These are phyloP conservation scores for Accipiter cooperii DNA, from an alignment of 2,113 vertebrate genomes.

Conservation along the genomic window DNA sequence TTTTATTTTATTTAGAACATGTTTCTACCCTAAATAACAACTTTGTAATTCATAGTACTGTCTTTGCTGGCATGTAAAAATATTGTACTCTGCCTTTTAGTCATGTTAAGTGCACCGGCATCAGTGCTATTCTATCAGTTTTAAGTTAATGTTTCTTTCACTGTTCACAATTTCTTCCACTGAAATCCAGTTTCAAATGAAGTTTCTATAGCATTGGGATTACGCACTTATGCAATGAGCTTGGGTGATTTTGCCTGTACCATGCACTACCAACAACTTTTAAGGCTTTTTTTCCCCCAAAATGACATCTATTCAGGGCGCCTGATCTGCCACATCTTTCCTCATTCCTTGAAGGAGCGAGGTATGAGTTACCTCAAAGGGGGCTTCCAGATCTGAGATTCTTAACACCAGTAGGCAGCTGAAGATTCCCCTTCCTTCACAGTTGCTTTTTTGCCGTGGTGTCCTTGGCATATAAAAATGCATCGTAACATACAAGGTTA, in stretches of 20 bases:
- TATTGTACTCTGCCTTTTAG: not conserved
- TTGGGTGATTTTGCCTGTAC: not conserved
- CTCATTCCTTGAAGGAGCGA: not conserved
- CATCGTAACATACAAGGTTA: not conserved
- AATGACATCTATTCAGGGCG: not conserved
- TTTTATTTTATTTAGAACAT: not conserved
- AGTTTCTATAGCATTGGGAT: not conserved
- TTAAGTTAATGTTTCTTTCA: not conserved
- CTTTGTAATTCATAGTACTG: not conserved
- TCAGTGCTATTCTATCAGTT: not conserved
- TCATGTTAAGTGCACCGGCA: not conserved
- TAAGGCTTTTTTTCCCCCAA: accelerated
- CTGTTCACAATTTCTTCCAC: not conserved
- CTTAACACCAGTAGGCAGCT: not conserved
- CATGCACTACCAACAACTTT: not conserved
- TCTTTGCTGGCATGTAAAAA: not conserved
- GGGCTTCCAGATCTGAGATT: not conserved
- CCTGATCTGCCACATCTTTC: not conserved
- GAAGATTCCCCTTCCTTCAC: not conserved
- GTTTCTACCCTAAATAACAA: not conserved
- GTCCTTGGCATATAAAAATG: not conserved
- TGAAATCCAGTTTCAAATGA: not conserved
- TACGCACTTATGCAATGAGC: not conserved
- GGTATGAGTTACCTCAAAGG: not conserved
- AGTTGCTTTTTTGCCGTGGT: not conserved